phyloP scores from a whole-genome alignment of 2,113 vertebrate species.

The western clawed frog (Xenopus tropicalis) region UCB_Xtro_10.0 CM004446.2:133309001-133309500 shows the following conservation, averaged over 20 bases:
- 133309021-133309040: too few relatives aligned
- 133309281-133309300: neutral
- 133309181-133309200: neutral
- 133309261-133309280: neutral
- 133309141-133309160: neutral
- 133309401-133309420: neutral
- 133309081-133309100: too few relatives aligned
- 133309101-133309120: too few relatives aligned
- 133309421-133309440: neutral
- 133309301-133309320: neutral
- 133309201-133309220: constrained; percentile 1
- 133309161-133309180: neutral
- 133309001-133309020: too few relatives aligned
- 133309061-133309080: too few relatives aligned
- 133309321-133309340: neutral
- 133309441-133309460: constrained; percentile 1
- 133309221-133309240: neutral
- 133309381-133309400: constrained; percentile 27
- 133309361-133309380: too few relatives aligned
- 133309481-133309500: constrained; percentile 80
- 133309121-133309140: neutral
- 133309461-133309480: constrained; percentile 58
- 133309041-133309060: too few relatives aligned
- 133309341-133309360: too few relatives aligned
- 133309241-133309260: neutral